Base-by-base conservation (phyloP, 1,140 invertebrate species). In the Camponotus floridanus region DNA sequence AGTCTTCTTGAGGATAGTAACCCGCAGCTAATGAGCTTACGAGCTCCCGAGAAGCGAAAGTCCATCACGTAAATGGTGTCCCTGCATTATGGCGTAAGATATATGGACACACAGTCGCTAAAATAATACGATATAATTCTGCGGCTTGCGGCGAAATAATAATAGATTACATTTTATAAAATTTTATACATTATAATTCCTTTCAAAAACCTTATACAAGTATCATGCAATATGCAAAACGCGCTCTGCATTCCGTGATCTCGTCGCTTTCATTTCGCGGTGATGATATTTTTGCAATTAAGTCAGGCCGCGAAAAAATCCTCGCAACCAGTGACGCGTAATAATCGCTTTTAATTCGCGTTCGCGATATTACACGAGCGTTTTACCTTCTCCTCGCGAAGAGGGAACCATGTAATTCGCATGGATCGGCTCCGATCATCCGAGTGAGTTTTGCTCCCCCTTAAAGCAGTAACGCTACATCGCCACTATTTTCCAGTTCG, bases 371-470 rank as follows among this genome's bases (percentile, higher is more conserved):
- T 55, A 42, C n/a, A 45, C 9, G 45, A n/a, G 51, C 21, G 55
- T 83, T 26, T 26, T 45, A 62, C 45, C 7, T 74, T 9, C 26
- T 36, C 55, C 21, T 42, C 68, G 55, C 36, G 31, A 78, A 48
- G 61, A 39, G 79, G 45, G 68, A 62, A 83, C 74, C 68, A 13
- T 11, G 55, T 74, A 83, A 74, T 74, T 83, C 79, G 55, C 68
- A 48, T 45, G 79, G 26, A 83, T 83, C 68, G 79, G 57, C 73
- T 36, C 59, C 51, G 62, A 21, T 59, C 78, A 9, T 42, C 51
- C 11, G 33, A 13, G 42, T 0, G 45, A 26, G 48, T 64, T 13
- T n/a, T 11, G 45, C 5, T 26, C 4, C 8, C 79, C 71, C 55
- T 74, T 26, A 55, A 36, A 74, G 68, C 68, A 26, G 48, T 26